A percentile compares a stretch with the other conserved stretches of the same genome.
phyloP scores from a whole-genome alignment of 2,113 vertebrate species.

The Larimichthys crocea region DNA sequence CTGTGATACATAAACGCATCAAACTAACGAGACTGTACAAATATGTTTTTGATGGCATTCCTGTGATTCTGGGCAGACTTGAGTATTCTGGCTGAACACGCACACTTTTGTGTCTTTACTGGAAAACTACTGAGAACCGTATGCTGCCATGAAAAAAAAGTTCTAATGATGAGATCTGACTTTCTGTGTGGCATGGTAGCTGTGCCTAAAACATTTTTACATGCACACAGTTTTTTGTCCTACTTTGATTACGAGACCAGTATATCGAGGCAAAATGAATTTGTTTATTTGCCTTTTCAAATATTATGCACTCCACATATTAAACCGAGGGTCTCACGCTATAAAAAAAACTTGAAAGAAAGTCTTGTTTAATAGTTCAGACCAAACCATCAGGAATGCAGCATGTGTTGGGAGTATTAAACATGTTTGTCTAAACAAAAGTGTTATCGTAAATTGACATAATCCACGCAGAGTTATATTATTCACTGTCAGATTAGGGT shows the following conservation, averaged over 20 bases:
- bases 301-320: neutral
- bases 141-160: constrained; percentile 39
- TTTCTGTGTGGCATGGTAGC: constrained; percentile 32
- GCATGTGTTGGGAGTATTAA: neutral
- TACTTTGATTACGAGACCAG: neutral
- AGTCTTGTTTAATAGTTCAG: neutral
- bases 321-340: neutral
- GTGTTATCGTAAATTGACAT: neutral
- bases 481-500: neutral
- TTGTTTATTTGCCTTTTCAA: neutral
- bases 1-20: constrained; percentile 82
- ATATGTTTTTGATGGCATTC: constrained; percentile 13
- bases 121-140: constrained; percentile 51
- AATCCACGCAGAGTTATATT: neutral
- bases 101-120: constrained; percentile 13
- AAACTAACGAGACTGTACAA: constrained; percentile 29
- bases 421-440: neutral
- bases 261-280: neutral
- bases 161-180: constrained; percentile 3
- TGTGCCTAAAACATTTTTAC: constrained; percentile 66
- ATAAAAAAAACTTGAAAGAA: constrained; percentile 38
- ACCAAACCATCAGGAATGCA: neutral
- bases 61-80: constrained; percentile 34
- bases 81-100: constrained; percentile 40
- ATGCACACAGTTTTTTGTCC: constrained; percentile 20